phyloP scores from a whole-genome alignment of 2,888 invertebrate genomes.

The Allacma fusca region DNA sequence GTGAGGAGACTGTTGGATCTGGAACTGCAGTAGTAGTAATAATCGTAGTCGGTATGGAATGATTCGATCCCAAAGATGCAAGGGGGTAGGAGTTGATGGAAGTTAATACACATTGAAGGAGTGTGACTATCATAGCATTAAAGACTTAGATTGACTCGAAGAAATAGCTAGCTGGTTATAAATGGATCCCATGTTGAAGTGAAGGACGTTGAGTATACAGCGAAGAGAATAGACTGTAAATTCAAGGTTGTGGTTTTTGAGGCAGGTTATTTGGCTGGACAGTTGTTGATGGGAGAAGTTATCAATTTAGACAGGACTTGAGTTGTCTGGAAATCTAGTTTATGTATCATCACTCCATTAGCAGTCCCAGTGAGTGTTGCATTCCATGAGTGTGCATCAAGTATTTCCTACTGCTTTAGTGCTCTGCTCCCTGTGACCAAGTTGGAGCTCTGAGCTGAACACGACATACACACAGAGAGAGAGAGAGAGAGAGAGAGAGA shows the following conservation, averaged over 20 bases:
- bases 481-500: neutral
- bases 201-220: constrained; percentile 13
- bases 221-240: constrained; percentile 18
- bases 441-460: too few species aligned
- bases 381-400: neutral
- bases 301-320: constrained; percentile 21
- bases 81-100: too few species aligned
- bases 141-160: constrained; percentile 2
- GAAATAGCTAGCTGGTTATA: neutral
- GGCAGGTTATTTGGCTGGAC: constrained; percentile 26
- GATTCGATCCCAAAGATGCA: too few species aligned
- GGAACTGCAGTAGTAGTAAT: too few species aligned
- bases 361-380: neutral
- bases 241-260: constrained; percentile 30
- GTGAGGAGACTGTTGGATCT: too few species aligned
- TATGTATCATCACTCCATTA: constrained; percentile 20
- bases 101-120: neutral
- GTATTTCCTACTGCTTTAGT: too few species aligned
- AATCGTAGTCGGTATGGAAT: too few species aligned
- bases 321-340: constrained; percentile 10
- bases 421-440: too few species aligned
- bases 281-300: constrained; percentile 20
- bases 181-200: neutral
- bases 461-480: neutral
- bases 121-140: neutral